These are phyloP conservation scores for Clostera curtula DNA, from an alignment of 2,888 invertebrate genomes.

Conservation along the genomic window DNA sequence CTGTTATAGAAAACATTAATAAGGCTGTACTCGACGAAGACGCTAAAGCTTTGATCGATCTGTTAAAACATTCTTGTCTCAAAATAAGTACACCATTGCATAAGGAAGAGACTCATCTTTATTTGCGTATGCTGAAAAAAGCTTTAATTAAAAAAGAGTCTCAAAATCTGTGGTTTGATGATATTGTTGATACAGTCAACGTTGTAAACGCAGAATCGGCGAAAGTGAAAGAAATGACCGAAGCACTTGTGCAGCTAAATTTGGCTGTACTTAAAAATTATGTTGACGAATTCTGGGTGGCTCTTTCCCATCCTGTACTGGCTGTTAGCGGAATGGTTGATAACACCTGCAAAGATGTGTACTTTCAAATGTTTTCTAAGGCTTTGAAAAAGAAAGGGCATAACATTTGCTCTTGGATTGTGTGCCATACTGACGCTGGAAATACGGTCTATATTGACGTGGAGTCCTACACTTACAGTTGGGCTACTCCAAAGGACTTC, in stretches of 20 bases:
- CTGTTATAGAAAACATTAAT: constrained; percentile 75
- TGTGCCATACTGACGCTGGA: constrained; percentile 65
- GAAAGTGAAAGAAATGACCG: constrained; percentile 62
- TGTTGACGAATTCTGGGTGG: constrained; percentile 50
- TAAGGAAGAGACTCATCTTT: constrained; percentile 67
- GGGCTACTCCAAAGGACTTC: constrained; percentile 70
- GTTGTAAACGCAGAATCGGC: constrained; percentile 65
- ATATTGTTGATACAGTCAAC: constrained; percentile 63
- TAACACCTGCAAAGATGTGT: constrained; percentile 50
- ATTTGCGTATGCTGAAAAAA: constrained; percentile 69
- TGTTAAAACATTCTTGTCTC: constrained; percentile 62
- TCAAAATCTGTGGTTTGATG: constrained; percentile 76
- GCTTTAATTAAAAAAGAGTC: constrained; percentile 67
- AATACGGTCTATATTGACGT: constrained; percentile 71
- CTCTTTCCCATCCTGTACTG: constrained; percentile 41
- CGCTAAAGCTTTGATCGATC: constrained; percentile 46
- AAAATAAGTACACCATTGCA: constrained; percentile 54
- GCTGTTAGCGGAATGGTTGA: constrained; percentile 37
- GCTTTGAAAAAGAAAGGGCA: constrained; percentile 58
- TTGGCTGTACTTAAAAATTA: constrained; percentile 56
- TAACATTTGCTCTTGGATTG: constrained; percentile 66
- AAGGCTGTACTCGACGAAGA: constrained; percentile 74
- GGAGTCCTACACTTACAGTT: constrained; percentile 65
- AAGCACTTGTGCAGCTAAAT: constrained; percentile 59
- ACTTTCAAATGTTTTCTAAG: constrained; percentile 67